A percentile compares a stretch with the other conserved stretches of the same genome.
Evolutionary conservation across 1,140 invertebrate genomes (phyloP).

Genomic region (Dysdera silvatica): DNA sequence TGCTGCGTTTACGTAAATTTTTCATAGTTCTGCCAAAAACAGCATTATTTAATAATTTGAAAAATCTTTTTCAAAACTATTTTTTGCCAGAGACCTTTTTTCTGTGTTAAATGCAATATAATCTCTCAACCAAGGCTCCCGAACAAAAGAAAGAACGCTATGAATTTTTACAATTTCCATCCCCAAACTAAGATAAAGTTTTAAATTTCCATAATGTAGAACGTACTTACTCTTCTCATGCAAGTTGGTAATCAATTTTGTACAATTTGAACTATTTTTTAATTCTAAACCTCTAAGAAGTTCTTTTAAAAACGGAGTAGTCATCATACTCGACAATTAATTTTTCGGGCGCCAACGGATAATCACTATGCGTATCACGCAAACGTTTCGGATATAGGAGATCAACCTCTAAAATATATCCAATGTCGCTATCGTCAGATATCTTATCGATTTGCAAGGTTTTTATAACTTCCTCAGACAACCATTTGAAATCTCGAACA

Average conservation of each 20-base stretch:
- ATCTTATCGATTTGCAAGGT: background rate
- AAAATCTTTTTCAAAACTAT: conserved; percentile 30
- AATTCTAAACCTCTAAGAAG: background rate
- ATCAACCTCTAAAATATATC: conserved; percentile 35
- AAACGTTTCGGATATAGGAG: conserved; percentile 34
- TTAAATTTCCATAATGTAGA: conserved; percentile 49
- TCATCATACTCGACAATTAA: conserved; percentile 15
- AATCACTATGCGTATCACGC: conserved; percentile 40
- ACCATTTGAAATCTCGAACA: conserved; percentile 26
- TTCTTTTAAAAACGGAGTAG: background rate
- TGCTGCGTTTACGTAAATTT: background rate
- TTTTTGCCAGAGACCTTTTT: no score
- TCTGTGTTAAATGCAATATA: conserved; percentile 42
- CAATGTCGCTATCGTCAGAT: conserved; percentile 30
- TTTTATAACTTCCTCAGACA: background rate
- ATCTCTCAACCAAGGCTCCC: background rate
- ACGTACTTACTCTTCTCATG: no score
- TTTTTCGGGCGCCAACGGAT: conserved; percentile 42
- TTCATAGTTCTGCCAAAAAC: background rate
- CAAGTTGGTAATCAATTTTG: conserved; percentile 39
- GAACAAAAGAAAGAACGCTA: conserved; percentile 33
- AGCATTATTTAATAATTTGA: conserved; percentile 6
- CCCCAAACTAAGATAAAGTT: conserved; percentile 46
- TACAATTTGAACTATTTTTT: conserved; percentile 6
- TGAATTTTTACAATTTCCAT: conserved; percentile 32